Evolutionary conservation across 2,113 vertebrate species (phyloP).

Genomic region (Addax nasomaculatus): DNA sequence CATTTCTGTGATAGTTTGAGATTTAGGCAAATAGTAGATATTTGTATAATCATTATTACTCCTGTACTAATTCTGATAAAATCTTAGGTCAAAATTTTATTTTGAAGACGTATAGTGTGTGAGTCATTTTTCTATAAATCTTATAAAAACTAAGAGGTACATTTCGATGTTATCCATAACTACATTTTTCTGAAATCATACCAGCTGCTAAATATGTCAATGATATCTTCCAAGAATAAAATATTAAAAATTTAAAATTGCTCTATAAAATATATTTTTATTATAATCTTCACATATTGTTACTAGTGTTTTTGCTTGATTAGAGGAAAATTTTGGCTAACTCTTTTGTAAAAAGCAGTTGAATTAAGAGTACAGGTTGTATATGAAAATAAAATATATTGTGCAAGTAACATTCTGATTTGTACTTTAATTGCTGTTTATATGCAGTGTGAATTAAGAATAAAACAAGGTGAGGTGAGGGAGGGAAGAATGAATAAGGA

Average conservation of each 20-base stretch:
- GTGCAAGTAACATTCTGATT: conserved; percentile 50
- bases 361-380: conserved; percentile 21
- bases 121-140: not conserved
- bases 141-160: not conserved
- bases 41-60: not conserved
- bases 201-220: not conserved
- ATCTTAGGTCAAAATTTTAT: not conserved
- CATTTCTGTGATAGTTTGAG: not conserved
- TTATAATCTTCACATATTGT: not conserved
- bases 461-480: conserved; percentile 60
- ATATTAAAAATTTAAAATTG: not conserved
- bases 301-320: conserved; percentile 11
- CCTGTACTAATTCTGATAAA: not conserved
- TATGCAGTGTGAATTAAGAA: conserved; percentile 79
- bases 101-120: not conserved
- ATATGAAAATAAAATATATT: conserved; percentile 31
- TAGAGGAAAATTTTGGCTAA: conserved; percentile 43
- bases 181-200: not conserved
- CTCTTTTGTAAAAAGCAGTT: not conserved
- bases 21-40: not conserved
- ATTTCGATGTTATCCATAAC: not conserved
- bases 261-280: not conserved
- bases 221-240: not conserved
- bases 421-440: conserved; percentile 76
- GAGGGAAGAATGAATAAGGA: conserved; percentile 71